Evolutionary conservation across 2,113 vertebrate genomes (phyloP).

Genomic region (Neomonachus schauinslandi): DNA sequence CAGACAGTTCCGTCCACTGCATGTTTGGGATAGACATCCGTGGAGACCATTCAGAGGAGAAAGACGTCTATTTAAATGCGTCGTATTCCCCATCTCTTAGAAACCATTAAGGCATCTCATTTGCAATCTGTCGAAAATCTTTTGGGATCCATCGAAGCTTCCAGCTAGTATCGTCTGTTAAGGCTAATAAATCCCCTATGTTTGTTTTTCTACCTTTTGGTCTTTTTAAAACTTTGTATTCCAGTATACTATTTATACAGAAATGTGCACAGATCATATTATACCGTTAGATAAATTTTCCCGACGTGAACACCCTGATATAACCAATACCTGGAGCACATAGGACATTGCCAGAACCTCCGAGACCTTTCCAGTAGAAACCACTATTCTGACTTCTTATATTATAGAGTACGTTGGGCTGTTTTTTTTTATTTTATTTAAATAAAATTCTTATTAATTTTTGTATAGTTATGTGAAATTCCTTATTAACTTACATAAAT

Average conservation of each 20-base stretch:
- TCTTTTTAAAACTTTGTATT: not conserved
- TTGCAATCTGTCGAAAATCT: constrained; percentile 31
- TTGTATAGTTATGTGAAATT: not conserved
- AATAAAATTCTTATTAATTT: not conserved
- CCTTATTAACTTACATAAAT: not conserved
- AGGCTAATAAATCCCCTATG: not conserved
- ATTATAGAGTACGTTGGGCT: not conserved
- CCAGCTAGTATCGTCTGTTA: not conserved
- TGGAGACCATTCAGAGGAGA: not conserved
- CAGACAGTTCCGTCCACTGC: not conserved
- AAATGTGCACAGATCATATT: not conserved
- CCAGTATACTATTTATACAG: not conserved
- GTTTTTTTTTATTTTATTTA: not conserved
- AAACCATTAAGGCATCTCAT: constrained; percentile 19
- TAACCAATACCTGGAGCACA: too few relatives aligned
- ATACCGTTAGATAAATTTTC: not conserved
- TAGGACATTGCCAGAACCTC: not conserved
- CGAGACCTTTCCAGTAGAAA: too few relatives aligned
- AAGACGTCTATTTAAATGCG: not conserved
- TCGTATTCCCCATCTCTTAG: not conserved
- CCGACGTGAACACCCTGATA: not conserved
- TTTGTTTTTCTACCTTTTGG: not conserved
- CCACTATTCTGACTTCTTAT: not conserved
- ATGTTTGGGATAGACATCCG: not conserved
- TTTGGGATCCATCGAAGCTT: not conserved